Base-by-base conservation (phyloP, 1,140 invertebrate species). In the Lordiphosa clarofinis region DNA sequence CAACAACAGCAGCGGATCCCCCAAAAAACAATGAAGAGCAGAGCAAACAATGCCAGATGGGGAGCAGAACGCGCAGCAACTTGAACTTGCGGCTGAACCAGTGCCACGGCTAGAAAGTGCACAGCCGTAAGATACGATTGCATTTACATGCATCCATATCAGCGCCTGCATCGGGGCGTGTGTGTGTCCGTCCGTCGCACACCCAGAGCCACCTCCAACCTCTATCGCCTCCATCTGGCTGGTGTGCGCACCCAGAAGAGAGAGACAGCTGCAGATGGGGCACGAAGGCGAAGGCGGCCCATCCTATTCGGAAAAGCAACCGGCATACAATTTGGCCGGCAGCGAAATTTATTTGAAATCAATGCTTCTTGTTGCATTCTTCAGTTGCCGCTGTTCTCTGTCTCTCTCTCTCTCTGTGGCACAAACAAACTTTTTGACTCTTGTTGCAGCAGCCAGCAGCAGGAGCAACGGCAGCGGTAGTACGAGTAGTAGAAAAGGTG, bases 311-410 rank as follows among this genome's bases (percentile, higher is more conserved):
- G 59, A 67, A 67, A 67, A 67, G 76, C 76, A 81, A 59, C 76
- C 76, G 73, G 69, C 78, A 84, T 78, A 84, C 78, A 84, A 84
- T 84, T 84, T 84, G 78, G 78, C 78, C 78, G 78, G 64, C 78
- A 84, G 78, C 78, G 69, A 84, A 84, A 84, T 84, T 84, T 84
- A 84, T 84, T 84, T 84, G 79, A 84, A 84, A 84, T 84, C 78
- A 84, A 84, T 84, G 78, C 78, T 84, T 81, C 76, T 81, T 81
- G 76, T 81, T 84, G 73, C 78, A 84, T 84, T 84, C 78, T 84
- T 84, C 65, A 73, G 75, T 67, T 71, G 75, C 75, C 60, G 49
- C 56, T 50, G 50, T 57, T 31, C 43, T 46, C 24, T 46, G 21
- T n/a, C n/a, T n/a, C n/a, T n/a, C n/a, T n/a, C n/a, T 31, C 4